Evolutionary conservation across 2,888 invertebrate species (phyloP), one percentile per base, ranked within the genome.

Genomic region (Spicauda simplicius): DNA sequence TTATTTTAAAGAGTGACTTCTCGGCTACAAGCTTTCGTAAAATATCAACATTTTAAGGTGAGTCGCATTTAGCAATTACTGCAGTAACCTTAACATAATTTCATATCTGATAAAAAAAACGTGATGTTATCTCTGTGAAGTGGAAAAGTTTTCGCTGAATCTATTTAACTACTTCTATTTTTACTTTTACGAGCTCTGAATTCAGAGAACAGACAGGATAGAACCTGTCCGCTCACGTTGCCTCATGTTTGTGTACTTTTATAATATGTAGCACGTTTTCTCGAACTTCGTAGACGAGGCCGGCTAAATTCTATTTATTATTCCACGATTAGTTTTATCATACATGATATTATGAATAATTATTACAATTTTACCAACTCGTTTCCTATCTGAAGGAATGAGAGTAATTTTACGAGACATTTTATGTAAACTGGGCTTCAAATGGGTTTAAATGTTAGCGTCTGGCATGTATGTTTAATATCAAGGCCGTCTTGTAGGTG

Each of bases 1-100:
- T 72, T 60, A 57, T 75, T 76, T 75, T 75, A 75, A 75, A 77
- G 75, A 70, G 77, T 76, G 75, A 74, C 74, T 74, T 71, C 55
- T 59, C 37, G 55, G 41, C 70, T 71, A 61, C 63, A 64, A 57
- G 62, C 18, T 16, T 6, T 8, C 65, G 69, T 59, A 65, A 71
- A 74, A 73, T 70, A 72, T 69, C 54, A 68, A 59, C 64, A 72
- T 75, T 74, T 72, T 74, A 68, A 72, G 78, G 78, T 78, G 64
- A 77, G 75, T 73, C 50, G 20, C 12, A 59, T 8, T 48, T n/a
- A 45, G 5, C 14, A 45, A n/a, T 45, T 16, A 6, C 45, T 45
- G 8, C 6, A 45, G 0, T 37, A 37, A 37, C 12, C 2, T 37
- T 2, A 37, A 12, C 8, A 11, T 37, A 37, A 12, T 12, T 37